A percentile compares a stretch with the other conserved stretches of the same genome.
These are phyloP conservation scores for Mythimna loreyi DNA, from an alignment of 2,888 invertebrate genomes.

Conservation along the genomic window DNA sequence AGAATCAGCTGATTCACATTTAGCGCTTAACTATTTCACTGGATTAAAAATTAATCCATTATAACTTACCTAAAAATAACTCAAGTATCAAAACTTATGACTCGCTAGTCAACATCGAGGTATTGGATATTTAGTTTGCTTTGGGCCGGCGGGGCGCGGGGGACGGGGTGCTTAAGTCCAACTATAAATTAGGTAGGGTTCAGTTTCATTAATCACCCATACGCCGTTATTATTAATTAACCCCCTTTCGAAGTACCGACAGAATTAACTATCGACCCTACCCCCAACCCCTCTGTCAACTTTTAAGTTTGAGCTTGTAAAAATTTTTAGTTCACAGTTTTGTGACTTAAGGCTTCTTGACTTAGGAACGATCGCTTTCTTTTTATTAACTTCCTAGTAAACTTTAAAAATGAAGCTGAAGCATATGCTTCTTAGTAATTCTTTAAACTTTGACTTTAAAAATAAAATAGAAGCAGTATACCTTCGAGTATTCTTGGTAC, in stretches of 20 bases:
- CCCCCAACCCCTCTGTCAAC: constrained; percentile 78
- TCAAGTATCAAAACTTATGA: constrained; percentile 66
- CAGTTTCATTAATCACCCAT: constrained; percentile 91
- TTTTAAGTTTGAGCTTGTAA: constrained; percentile 71
- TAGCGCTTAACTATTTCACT: not conserved
- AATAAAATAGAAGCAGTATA: not conserved
- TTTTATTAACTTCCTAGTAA: constrained; percentile 7
- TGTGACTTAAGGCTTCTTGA: constrained; percentile 11
- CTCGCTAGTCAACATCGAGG: constrained; percentile 82
- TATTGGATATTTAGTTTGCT: constrained; percentile 91
- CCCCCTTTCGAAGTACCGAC: constrained; percentile 87
- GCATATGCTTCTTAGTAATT: not conserved
- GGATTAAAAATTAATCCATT: not conserved
- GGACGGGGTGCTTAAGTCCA: constrained; percentile 88
- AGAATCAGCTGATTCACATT: not conserved
- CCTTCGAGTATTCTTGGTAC: not conserved
- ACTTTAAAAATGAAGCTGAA: constrained; percentile 6
- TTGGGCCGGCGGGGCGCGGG: constrained; percentile 85
- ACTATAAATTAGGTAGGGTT: constrained; percentile 91
- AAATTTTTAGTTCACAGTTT: constrained; percentile 46
- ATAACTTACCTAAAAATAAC: not conserved
- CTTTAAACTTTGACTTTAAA: not conserved
- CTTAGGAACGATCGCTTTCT: constrained; percentile 18
- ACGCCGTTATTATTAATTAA: constrained; percentile 91
- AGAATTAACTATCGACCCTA: constrained; percentile 88